Conservation (phyloP, 2,888 invertebrate genomes). For the Mythimna ferrago region DNA sequence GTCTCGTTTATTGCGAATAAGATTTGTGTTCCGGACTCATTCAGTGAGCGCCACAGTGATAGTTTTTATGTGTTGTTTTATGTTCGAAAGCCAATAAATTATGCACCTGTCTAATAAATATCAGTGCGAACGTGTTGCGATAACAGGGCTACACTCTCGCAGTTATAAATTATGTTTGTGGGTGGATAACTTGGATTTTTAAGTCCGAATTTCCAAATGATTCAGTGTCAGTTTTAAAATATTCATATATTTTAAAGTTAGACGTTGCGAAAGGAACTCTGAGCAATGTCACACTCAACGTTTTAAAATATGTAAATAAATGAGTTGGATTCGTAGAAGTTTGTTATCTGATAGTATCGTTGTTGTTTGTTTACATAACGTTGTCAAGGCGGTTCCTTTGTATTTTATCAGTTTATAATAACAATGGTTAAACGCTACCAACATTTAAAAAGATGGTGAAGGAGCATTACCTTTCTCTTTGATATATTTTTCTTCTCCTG, state of each 20-base stretch:
- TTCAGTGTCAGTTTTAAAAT: slow-evolving; percentile 30
- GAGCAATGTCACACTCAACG: slow-evolving; percentile 26
- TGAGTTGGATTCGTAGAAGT: slow-evolving; percentile 27
- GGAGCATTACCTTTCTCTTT: too few relatives aligned
- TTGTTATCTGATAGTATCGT: slow-evolving; percentile 38
- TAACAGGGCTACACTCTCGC: slow-evolving; percentile 73
- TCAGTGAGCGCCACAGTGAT: slow-evolving; percentile 72
- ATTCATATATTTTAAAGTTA: slow-evolving; percentile 33
- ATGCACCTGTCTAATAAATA: slow-evolving; percentile 82
- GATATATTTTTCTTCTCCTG: too few relatives aligned
- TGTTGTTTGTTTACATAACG: slow-evolving; percentile 40
- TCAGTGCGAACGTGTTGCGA: slow-evolving; percentile 74
- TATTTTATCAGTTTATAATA: slow-evolving; percentile 54
- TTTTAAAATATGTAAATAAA: slow-evolving; percentile 22
- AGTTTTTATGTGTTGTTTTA: slow-evolving; percentile 80
- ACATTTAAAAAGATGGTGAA: too few relatives aligned
- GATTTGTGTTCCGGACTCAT: slow-evolving; percentile 79
- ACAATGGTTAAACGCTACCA: too few relatives aligned
- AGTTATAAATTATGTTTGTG: slow-evolving; percentile 75
- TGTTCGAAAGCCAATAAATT: slow-evolving; percentile 80
- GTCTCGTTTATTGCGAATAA: slow-evolving; percentile 83
- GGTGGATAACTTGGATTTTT: slow-evolving; percentile 69
- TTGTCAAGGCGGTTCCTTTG: slow-evolving; percentile 33
- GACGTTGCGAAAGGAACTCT: slow-evolving; percentile 26
- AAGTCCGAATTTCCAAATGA: slow-evolving; percentile 50